A percentile compares a stretch with the other conserved stretches of the same genome.
These are phyloP conservation scores for Lepidurus couesii DNA, from an alignment of 1,140 invertebrate genomes.

Conservation along the genomic window DNA sequence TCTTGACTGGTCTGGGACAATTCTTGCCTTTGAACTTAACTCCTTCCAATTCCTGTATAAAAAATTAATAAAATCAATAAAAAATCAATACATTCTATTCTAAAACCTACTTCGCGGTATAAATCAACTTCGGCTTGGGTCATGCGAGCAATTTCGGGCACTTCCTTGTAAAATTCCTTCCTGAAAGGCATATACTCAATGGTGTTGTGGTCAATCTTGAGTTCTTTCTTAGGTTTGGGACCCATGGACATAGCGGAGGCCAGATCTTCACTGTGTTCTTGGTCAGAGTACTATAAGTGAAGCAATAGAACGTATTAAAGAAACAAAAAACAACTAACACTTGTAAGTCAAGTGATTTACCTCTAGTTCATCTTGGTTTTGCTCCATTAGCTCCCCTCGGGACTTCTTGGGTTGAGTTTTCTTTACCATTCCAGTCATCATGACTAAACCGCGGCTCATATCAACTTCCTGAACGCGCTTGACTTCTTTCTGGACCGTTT, in stretches of 20 bases:
- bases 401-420: conserved; percentile 68
- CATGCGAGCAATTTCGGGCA: conserved; percentile 84
- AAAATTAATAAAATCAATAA: conserved; percentile 44
- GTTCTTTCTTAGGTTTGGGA: conserved; percentile 79
- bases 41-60: conserved; percentile 52
- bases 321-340: conserved; percentile 23
- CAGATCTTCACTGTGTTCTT: conserved; percentile 91
- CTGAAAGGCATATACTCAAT: conserved; percentile 82
- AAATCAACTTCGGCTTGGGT: conserved; percentile 77
- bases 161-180: conserved; percentile 96
- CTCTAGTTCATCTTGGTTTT: conserved; percentile 93
- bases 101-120: conserved; percentile 58
- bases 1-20: conserved; percentile 90
- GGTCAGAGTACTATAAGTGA: conserved; percentile 73
- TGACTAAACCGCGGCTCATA: conserved; percentile 55
- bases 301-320: conserved; percentile 24
- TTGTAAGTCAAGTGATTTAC: conserved; percentile 40
- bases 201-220: conserved; percentile 78
- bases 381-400: conserved; percentile 91
- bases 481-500: conserved; percentile 83
- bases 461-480: conserved; percentile 57
- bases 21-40: conserved; percentile 65
- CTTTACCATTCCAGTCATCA: conserved; percentile 86
- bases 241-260: conserved; percentile 84
- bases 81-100: conserved; percentile 24